phyloP scores from a whole-genome alignment of 2,797 vertebrate species.

The Pipistrellus kuhlii region DNA sequence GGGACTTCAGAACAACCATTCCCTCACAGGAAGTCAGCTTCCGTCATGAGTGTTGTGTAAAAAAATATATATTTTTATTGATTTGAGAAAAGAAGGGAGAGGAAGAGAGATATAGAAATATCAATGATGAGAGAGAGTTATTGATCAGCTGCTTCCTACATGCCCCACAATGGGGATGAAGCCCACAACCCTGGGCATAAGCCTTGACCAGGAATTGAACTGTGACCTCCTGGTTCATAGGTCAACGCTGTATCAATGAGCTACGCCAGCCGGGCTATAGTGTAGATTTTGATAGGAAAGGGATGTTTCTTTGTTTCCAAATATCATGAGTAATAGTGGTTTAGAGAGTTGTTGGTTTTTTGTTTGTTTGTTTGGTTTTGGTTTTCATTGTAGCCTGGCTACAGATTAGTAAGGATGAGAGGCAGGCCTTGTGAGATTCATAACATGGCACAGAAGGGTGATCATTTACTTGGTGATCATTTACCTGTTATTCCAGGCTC shows the following conservation, averaged over 20 bases:
- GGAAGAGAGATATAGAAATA: too few species aligned
- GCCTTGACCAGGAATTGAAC: too few species aligned
- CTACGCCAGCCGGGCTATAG: background rate
- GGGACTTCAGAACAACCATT: background rate
- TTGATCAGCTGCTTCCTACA: too few species aligned
- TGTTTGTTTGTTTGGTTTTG: too few species aligned
- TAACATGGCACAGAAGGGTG: background rate
- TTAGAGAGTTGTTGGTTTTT: background rate
- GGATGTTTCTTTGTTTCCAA: background rate
- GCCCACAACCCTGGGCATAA: too few species aligned
- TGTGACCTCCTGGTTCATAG: too few species aligned
- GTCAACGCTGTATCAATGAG: too few species aligned
- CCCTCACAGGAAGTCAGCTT: background rate
- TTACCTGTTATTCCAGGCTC: background rate
- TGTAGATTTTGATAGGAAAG: slow-evolving; percentile 30
- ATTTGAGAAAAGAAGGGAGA: too few species aligned
- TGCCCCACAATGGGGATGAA: too few species aligned
- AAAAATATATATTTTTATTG: too few species aligned
- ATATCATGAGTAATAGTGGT: background rate
- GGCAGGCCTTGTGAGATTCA: background rate
- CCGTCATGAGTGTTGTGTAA: background rate
- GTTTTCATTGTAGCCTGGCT: background rate
- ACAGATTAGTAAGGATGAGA: background rate
- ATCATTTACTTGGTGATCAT: background rate
- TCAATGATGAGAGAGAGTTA: too few species aligned